Evolutionary conservation across 2,888 invertebrate genomes (phyloP), one percentile per base, ranked within the genome.

Genomic region (Gasteruption jaculator): DNA sequence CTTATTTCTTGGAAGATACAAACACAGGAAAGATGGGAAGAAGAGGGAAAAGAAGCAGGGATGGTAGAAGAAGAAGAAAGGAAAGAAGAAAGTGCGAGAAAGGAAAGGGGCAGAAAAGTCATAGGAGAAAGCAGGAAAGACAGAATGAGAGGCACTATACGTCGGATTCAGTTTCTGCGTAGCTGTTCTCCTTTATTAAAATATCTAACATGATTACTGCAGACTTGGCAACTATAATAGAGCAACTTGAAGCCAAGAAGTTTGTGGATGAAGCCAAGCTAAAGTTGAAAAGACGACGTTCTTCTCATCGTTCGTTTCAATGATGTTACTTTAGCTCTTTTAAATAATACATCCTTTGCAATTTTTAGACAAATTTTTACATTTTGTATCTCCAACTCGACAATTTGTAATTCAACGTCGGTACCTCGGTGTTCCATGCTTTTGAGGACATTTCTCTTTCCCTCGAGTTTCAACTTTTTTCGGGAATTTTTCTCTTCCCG

Each of bases 151-250:
- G n/a, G n/a, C n/a, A n/a, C n/a, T n/a, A n/a, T n/a, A n/a, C n/a
- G n/a, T n/a, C n/a, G 42, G 50, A 53, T 53, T 50, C 55, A 48
- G 56, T 57, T 56, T 54, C 58, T 46, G 48, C 48, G 45, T 43
- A n/a, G 52, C 51, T 54, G 54, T 55, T 58, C 56, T 52, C 59
- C 61, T 61, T 66, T 66, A 65, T 65, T 66, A 66, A 66, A 65
- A 66, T 63, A 64, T 63, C 64, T 63, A 65, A 66, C 62, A 54
- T 59, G 61, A 65, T 66, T 66, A 65, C 63, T 51, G 55, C 56
- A 56, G 60, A 64, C 58, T 62, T 60, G 57, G 60, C 56, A 63
- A 64, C 65, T 64, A 61, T 60, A 61, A 63, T 61, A 54, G 61
- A 63, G 56, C 58, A 54, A 59, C 56, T 62, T 41, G 49, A 50